Evolutionary conservation across 2,888 invertebrate species (phyloP), one percentile per base, ranked within the genome.

Genomic region (Bugulina stolonifera): DNA sequence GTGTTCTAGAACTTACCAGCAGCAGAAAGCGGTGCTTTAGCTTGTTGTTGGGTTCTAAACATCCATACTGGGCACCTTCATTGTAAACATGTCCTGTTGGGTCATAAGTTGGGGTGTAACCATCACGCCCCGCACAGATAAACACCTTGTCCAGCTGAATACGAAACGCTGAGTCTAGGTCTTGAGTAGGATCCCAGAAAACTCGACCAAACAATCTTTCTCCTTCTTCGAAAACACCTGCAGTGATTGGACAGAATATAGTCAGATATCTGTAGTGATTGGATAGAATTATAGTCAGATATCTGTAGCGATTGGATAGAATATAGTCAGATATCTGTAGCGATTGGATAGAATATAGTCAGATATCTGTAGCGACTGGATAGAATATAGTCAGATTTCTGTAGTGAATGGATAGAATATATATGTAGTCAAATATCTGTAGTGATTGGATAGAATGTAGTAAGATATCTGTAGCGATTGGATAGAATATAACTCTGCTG

Each of bases 61-160:
- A 86, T 5, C 86, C 86, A 77, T 80, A 84, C 76, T 85, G 84
- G 55, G 82, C 80, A 29, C 84, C 85, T 71, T 83, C 80, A 25
- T 79, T 78, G 74, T 83, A 84, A 18, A 79, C 76, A 54, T 81
- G 80, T 22, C 84, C 85, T 2, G 77, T 78, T 2, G 85, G 85
- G 76, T 86, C 85, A 78, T 82, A 85, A 1, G 80, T 80, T 25
- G 85, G 85, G 35, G 81, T 76, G 75, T 82, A 82, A 25, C 84
- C 84, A 75, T 84, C 80, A 54, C 77, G 77, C 14, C 82, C 81
- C 74, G 84, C 80, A 76, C 85, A 85, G 0, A 85, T 73, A 73
- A 81, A 84, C 2, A 85, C 81, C 74, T 83, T 82, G 72, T 84
- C 82, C 29, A 86, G 80, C 23, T 75, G 75, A 10, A 85, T 77